These are phyloP conservation scores for Dasyornis broadbenti DNA, from an alignment of 2,113 vertebrate genomes.

Conservation along the genomic window DNA sequence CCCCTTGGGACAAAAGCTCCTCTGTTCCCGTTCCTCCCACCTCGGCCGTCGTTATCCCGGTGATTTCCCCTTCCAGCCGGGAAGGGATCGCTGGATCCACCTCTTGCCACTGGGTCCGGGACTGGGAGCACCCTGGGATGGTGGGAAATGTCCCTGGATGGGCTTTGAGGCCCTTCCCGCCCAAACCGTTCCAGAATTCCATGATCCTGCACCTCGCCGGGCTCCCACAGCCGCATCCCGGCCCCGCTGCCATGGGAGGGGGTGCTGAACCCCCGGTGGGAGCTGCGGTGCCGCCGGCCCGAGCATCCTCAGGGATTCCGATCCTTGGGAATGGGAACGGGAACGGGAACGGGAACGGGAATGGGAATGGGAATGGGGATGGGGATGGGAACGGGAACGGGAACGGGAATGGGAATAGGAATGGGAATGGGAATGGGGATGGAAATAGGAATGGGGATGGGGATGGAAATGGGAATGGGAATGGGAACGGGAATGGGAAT, in stretches of 20 bases:
- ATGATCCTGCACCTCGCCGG: accelerated
- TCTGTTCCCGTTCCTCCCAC: background rate
- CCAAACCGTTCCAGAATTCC: background rate
- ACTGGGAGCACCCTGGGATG: accelerated
- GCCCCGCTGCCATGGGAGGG: background rate
- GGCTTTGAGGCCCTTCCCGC: background rate
- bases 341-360: no score
- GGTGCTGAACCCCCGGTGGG: background rate
- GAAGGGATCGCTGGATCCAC: no score
- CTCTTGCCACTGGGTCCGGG: no score
- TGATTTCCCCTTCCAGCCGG: background rate
- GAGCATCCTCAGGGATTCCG: background rate
- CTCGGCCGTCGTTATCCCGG: accelerated
- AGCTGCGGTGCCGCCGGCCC: background rate
- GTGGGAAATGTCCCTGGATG: background rate
- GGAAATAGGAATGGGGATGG: no score
- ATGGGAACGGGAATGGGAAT: no score
- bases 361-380: no score
- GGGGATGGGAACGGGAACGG: no score
- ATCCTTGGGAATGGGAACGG: background rate
- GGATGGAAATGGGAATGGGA: no score
- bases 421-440: no score
- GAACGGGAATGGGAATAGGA: no score
- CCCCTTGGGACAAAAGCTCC: background rate
- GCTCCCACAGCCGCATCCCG: background rate